Evolutionary conservation across 2,797 vertebrate species (phyloP).

Genomic region (Salmo trutta): DNA sequence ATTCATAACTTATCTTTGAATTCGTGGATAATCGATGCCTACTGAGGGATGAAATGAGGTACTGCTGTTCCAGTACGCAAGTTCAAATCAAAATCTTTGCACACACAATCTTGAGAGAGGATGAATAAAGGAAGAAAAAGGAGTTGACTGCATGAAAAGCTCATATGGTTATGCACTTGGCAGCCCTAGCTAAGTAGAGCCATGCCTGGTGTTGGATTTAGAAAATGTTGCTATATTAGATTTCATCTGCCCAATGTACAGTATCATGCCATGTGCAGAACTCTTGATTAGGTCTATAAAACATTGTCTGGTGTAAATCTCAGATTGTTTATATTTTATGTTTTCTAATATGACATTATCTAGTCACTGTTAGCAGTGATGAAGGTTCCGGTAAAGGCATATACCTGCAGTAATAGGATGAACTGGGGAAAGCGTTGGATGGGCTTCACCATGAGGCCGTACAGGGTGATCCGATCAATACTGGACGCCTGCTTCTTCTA

Average conservation of each 20-base stretch:
- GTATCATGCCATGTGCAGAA: slow-evolving; percentile 11
- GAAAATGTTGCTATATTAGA: slow-evolving; percentile 37
- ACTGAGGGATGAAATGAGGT: slow-evolving; percentile 78
- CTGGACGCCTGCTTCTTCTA: slow-evolving; percentile 93
- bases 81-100: slow-evolving; percentile 65
- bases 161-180: slow-evolving; percentile 37
- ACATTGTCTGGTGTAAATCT: background rate
- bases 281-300: background rate
- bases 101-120: slow-evolving; percentile 45
- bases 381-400: background rate
- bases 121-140: slow-evolving; percentile 29
- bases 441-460: slow-evolving; percentile 97
- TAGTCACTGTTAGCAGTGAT: background rate
- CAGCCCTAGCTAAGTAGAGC: slow-evolving; percentile 11
- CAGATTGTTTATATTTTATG: background rate
- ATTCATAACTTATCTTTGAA: slow-evolving; percentile 76
- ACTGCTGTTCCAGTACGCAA: slow-evolving; percentile 59
- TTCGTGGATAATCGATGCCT: slow-evolving; percentile 77
- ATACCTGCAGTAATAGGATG: slow-evolving; percentile 94
- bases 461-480: slow-evolving; percentile 90
- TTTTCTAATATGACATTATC: background rate
- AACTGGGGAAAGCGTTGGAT: slow-evolving; percentile 98
- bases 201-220: slow-evolving; percentile 16
- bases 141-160: slow-evolving; percentile 40
- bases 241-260: slow-evolving; percentile 1